Evolutionary conservation across 2,888 invertebrate species (phyloP), one percentile per base, ranked within the genome.

Genomic region (Schrankia costaestrigalis): DNA sequence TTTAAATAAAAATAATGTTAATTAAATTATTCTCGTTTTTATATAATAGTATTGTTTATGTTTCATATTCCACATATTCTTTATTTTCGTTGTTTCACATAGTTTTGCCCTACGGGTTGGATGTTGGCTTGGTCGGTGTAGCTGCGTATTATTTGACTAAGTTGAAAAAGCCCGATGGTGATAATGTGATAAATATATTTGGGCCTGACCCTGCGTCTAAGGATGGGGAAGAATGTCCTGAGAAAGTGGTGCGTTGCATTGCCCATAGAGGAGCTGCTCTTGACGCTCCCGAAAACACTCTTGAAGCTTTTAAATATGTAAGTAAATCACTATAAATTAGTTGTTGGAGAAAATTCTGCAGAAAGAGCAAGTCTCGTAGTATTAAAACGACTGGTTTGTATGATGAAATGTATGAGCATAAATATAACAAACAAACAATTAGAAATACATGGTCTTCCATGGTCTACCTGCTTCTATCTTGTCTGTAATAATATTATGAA

Each of bases 201-300:
- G 91, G 91, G 24, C 84, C 91, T 0, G 86, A 89, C 23, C 84
- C 88, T 27, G 78, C 81, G 11, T 66, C 65, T 6, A 77, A 77
- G 44, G 85, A 86, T 25, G 71, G 87, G 17, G 80, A 81, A 15
- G 53, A 69, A 0, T 56, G 81, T 34, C 78, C 90, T 2, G 76
- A 76, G 10, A 75, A 76, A 53, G 73, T 90, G 2, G 88, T 93
- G 56, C 89, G 84, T 60, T 90, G 92, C 25, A 90, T 94, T 36
- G 94, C 93, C 1, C 95, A 95, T 60, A 89, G 95, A 63, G 95
- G 94, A 3, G 93, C 92, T 7, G 91, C 90, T 1, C 78, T 92
- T 24, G 94, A 95, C 78, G 94, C 93, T 3, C 95, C 95, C 0
- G 95, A 95, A 77, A 95, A 95, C 71, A 94, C 93, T 46, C 67